Percentiles rank a stretch among this genome's conserved stretches.
These are phyloP conservation scores for Oreochromis grahami DNA, from an alignment of 2,797 vertebrate species.

Conservation along the genomic window DNA sequence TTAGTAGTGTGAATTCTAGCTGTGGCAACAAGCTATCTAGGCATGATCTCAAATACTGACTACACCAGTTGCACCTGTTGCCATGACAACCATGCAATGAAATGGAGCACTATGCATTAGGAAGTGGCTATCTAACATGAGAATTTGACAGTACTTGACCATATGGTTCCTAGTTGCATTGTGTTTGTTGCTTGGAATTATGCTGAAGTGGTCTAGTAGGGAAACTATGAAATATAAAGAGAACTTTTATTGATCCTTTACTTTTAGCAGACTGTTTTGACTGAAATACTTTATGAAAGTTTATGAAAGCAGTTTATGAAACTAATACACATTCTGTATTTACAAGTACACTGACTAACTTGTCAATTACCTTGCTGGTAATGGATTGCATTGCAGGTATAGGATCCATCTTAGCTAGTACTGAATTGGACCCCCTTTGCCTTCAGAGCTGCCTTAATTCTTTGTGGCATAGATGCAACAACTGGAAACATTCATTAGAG, in stretches of 20 bases:
- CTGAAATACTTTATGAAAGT: not conserved
- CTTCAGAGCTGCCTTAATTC: not conserved
- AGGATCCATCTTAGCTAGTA: not conserved
- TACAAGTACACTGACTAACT: not conserved
- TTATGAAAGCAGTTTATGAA: not conserved
- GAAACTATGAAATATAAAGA: not conserved
- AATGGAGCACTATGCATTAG: not conserved
- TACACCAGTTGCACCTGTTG: slow-evolving; percentile 9
- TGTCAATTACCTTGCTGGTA: not conserved
- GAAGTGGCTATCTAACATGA: not conserved
- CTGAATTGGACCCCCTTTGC: not conserved
- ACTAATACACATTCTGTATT: not conserved
- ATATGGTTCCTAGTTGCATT: not conserved
- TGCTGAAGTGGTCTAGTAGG: not conserved
- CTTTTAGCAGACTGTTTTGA: not conserved
- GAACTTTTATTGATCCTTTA: not conserved
- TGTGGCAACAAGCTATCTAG: slow-evolving; percentile 12
- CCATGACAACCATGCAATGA: slow-evolving; percentile 49
- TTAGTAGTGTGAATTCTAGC: slow-evolving; percentile 17
- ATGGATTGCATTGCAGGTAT: not conserved
- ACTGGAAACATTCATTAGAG: accelerated
- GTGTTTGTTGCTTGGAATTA: not conserved
- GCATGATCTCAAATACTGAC: slow-evolving; percentile 8
- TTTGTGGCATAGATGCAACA: not conserved
- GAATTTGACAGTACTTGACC: not conserved